Base-by-base conservation (phyloP, 2,888 invertebrate genomes). In the Junonia oenone region DNA sequence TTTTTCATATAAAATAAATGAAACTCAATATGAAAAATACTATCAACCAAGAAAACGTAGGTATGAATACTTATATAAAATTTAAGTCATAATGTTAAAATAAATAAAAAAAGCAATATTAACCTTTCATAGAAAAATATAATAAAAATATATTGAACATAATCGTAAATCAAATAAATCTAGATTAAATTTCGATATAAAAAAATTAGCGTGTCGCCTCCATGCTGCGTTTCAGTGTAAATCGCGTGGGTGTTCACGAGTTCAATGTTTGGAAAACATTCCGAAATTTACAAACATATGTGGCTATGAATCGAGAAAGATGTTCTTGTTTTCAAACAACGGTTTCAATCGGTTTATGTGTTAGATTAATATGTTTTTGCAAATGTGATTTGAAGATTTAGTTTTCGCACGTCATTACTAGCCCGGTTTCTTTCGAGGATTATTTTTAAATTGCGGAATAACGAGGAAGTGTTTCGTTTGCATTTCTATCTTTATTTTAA, bases 281-380 rank as follows among this genome's bases (percentile, higher is more conserved):
- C 26, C 55, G 40, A 45, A 63, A 70, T 83, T 86, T 76, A 73
- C 78, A 83, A 83, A 83, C 75, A 77, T 17, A 17, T 62, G 55
- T 59, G 60, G 64, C 66, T 63, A 73, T 59, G 54, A 66, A 66
- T 66, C 59, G 75, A 75, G 79, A 81, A 72, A 75, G 80, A 81
- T 72, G 71, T 71, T 69, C 64, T 54, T 81, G 71, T 81, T 81
- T 78, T 75, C 70, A 66, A 67, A 58, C 51, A 52, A 55, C 54
- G 43, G 15, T 55, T 55, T 33, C n/a, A 45, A 26, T 35, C 6
- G 22, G 43, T 17, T 2, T 19, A 37, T 37, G n/a, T 29, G 15
- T 2, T 11, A 13, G 13, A 13, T 13, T 4, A 14, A 14, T 35
- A 37, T 15, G 37, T 37, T 9, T 33, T 33, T 33, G n/a, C 11